Evolutionary conservation across 2,888 invertebrate species (phyloP), one percentile per base, ranked within the genome.

Genomic region (Siphlonurus alternatus): DNA sequence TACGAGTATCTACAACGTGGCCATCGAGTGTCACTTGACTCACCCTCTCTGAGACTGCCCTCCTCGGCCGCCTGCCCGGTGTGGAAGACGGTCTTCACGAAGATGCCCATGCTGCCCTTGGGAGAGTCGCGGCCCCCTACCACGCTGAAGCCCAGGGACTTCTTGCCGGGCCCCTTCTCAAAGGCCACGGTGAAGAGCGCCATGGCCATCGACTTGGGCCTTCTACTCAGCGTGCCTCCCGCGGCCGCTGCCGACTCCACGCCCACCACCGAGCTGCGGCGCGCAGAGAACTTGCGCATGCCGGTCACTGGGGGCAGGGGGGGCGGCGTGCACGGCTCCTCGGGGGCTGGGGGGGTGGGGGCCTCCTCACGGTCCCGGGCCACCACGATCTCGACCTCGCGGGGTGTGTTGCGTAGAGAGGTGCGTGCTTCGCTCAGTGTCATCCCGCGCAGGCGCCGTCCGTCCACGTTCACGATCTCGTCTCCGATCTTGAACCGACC

Each of bases 61-160:
- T 85, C 86, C 72, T 92, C 90, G 62, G 89, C 87, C 66, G 92
- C 90, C 77, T 91, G 88, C 51, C 93, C 93, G 67, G 86, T 83
- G 53, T 88, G 86, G 73, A 92, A 89, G 61, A 93, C 88, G 7
- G 91, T 89, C 77, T 92, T 89, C 2, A 93, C 89, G 75, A 88
- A 92, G 74, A 93, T 91, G 60, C 92, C 92, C 83, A 92, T 88
- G 74, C 85, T 85, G 60, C 91, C 92, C 75, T 88, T 88, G 0
- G 91, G 88, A 1, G 91, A 90, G 76, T 93, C 93, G 62, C 86
- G 83, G 61, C 93, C 93, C 63, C 93, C 93, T 25, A 93, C 93
- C 70, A 93, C 90, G 73, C 91, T 92, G 74, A 93, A 93, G 53
- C 93, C 93, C 62, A 93, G 80, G 64, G 91, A 90, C 75, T 90